These are phyloP conservation scores for Acromyrmex echinatior DNA, from an alignment of 1,140 invertebrate species.

Conservation along the genomic window DNA sequence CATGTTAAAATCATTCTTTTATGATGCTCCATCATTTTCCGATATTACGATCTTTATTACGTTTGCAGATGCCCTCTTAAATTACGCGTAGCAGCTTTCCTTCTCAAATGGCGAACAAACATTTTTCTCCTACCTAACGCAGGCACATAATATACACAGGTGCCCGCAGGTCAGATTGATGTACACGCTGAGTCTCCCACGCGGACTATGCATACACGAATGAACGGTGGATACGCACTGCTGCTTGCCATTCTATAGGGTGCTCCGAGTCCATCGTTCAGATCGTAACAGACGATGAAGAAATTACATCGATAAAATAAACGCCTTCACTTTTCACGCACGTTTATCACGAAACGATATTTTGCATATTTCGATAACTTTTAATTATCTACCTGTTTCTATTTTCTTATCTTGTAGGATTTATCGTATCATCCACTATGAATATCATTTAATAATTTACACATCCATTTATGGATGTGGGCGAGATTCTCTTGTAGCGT, in stretches of 20 bases:
- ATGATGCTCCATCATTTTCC: neutral
- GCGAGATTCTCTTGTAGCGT: neutral
- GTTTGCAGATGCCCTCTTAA: constrained; percentile 41
- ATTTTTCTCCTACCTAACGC: constrained; percentile 62
- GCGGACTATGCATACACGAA: constrained; percentile 66
- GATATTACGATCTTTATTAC: constrained; percentile 20
- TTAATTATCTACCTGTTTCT: neutral
- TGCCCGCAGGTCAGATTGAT: constrained; percentile 69
- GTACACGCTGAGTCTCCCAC: constrained; percentile 70
- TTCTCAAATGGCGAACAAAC: constrained; percentile 18
- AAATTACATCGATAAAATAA: neutral
- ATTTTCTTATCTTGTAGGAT: neutral
- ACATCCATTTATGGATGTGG: neutral
- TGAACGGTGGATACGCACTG: constrained; percentile 76
- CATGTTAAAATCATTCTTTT: neutral
- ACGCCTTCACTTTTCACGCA: neutral
- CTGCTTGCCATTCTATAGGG: constrained; percentile 67
- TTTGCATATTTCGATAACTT: neutral
- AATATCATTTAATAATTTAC: constrained; percentile 23
- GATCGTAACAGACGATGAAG: neutral
- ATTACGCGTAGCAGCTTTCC: constrained; percentile 17
- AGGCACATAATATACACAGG: constrained; percentile 66
- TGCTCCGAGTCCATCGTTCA: constrained; percentile 4
- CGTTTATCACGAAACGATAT: neutral
- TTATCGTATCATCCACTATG: neutral